phyloP scores from a whole-genome alignment of 2,888 invertebrate species.

The Drosophila diplacantha region DNA sequence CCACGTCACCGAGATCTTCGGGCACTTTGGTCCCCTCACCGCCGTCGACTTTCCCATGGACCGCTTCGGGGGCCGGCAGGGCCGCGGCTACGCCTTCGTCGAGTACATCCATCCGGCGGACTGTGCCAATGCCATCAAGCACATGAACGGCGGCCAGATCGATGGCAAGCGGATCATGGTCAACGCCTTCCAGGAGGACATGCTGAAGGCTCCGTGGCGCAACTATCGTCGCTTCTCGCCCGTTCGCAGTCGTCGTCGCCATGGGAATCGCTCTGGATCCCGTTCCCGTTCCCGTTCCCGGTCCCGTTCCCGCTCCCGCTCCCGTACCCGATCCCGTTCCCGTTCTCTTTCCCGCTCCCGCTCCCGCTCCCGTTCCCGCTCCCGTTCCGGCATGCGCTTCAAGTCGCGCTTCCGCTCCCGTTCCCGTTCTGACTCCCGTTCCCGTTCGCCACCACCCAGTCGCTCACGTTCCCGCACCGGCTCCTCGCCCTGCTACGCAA shows the following conservation, averaged over 20 bases:
- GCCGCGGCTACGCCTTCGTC: slow-evolving; percentile 58
- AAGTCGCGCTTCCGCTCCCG: neutral
- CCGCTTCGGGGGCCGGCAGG: slow-evolving; percentile 13
- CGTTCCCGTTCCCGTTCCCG: neutral
- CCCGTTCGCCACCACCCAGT: neutral
- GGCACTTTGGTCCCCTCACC: slow-evolving; percentile 42
- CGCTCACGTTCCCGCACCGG: neutral
- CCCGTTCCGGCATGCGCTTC: neutral
- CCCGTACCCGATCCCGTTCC: neutral
- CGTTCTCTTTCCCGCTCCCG: neutral
- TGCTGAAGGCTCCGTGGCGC: slow-evolving; percentile 44
- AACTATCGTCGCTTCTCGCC: slow-evolving; percentile 34
- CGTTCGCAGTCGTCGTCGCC: neutral
- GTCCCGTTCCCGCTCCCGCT: too few relatives aligned
- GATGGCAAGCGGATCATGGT: slow-evolving; percentile 44
- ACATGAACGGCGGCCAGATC: slow-evolving; percentile 56
- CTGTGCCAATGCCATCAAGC: slow-evolving; percentile 39
- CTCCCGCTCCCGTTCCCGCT: neutral
- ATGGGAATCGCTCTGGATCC: neutral
- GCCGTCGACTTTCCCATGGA: slow-evolving; percentile 53
- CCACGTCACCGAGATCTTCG: slow-evolving; percentile 49
- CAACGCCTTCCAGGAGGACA: slow-evolving; percentile 37
- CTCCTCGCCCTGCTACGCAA: neutral
- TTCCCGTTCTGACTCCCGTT: slow-evolving; percentile 1
- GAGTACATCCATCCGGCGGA: slow-evolving; percentile 43